Base-by-base conservation (phyloP, 1,140 invertebrate species). In the Prorops nasuta region DNA sequence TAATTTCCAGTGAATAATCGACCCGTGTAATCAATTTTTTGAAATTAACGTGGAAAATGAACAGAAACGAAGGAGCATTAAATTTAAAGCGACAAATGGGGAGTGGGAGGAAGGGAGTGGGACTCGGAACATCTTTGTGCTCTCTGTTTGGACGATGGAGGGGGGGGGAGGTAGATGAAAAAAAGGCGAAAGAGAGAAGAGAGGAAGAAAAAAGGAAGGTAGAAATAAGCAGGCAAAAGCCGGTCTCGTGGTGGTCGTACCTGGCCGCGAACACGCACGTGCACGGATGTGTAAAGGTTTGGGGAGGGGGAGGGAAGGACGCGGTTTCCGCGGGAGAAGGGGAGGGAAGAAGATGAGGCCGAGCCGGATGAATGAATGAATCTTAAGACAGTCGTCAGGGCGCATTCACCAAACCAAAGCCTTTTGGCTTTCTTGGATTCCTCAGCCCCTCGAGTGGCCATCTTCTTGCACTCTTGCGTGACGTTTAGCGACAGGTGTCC, bases 311-410 rank as follows among this genome's bases (percentile, higher is more conserved):
- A 6, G 10, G 24, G 24, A 10, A 6, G 4, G 10, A 10, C 10
- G 4, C 10, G 24, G 24, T 28, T 20, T 22, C 20, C 17, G 17
- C 44, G 37, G 36, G 54, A 50, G 54, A 50, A 35, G 57, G 44
- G 17, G 31, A 49, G 34, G 31, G 48, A 49, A 51, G 47, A 49
- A 48, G 56, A 55, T 54, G 58, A 54, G 54, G 46, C 59, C 59
- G 54, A 49, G 52, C 36, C 51, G 57, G 64, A 75, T 74, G 74
- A 74, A 76, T 76, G 74, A 77, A 77, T 76, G 73, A 72, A 74
- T 60, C 69, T 70, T 71, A 67, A 67, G 67, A 67, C 69, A 71
- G 69, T 72, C 66, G 68, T 64, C 53, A 60, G 62, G 54, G 47
- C 49, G 57, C 55, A 68, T 71, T 66, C 65, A 68, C 63, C 57